These are phyloP conservation scores for Alligator sinensis DNA, from an alignment of 2,113 vertebrate genomes.

Conservation along the genomic window DNA sequence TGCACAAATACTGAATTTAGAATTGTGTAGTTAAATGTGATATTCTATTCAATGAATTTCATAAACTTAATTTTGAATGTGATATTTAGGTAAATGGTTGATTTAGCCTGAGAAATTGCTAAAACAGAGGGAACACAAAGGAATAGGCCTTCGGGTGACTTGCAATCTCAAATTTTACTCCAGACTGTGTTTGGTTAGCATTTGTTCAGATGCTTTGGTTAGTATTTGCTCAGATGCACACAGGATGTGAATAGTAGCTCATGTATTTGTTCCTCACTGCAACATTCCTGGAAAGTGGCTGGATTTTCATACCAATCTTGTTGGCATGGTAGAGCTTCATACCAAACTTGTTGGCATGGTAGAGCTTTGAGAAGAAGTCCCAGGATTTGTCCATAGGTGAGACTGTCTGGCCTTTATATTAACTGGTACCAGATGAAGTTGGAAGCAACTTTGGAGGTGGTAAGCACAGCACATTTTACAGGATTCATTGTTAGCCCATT, in stretches of 20 bases:
- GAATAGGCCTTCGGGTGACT: background rate
- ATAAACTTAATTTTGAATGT: background rate
- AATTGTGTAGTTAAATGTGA: slow-evolving; percentile 49
- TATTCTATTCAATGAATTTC: background rate
- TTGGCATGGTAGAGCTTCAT: background rate
- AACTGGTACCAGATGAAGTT: background rate
- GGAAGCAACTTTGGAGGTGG: background rate
- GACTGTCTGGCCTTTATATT: background rate
- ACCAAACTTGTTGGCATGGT: background rate
- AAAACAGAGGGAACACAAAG: background rate
- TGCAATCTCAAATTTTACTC: background rate
- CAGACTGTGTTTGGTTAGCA: background rate
- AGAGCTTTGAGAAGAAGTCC: background rate
- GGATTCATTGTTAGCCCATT: background rate
- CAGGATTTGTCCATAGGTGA: background rate
- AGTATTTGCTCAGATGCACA: slow-evolving; percentile 23
- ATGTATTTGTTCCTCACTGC: background rate
- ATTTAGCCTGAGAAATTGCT: background rate
- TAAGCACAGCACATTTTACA: background rate
- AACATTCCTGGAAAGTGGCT: background rate
- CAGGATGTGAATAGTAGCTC: background rate
- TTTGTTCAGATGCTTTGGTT: background rate
- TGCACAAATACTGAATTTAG: background rate
- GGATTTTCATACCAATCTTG: background rate
- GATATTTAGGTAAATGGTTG: slow-evolving; percentile 3